Conservation (phyloP, 2,888 invertebrate genomes). For the Drosophila austrosaltans region DNA sequence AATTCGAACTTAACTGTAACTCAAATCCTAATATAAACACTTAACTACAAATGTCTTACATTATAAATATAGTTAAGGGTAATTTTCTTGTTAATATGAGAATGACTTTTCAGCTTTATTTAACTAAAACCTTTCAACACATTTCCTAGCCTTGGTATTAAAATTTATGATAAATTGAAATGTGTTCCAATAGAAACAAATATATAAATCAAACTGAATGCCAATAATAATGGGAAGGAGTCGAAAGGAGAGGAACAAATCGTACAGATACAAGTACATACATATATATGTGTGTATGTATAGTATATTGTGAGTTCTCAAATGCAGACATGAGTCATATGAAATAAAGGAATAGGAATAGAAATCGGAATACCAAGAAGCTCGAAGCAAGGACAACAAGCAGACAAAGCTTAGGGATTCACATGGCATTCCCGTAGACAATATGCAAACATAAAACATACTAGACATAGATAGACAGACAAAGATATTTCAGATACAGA, state of each 20-base stretch:
- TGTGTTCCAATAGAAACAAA: neutral
- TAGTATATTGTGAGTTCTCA: conserved; percentile 18
- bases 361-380: neutral
- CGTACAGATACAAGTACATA: neutral
- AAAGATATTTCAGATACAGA: neutral
- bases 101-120: neutral
- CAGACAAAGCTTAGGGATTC: conserved; percentile 48
- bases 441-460: conserved; percentile 73
- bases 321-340: conserved; percentile 1
- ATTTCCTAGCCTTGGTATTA: neutral
- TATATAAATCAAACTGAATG: conserved; percentile 3
- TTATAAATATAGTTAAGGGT: no score
- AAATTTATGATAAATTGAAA: conserved; percentile 6
- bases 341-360: neutral
- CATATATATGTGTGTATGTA: conserved; percentile 12
- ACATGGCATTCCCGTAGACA: conserved; percentile 71
- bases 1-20: no score
- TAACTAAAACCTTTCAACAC: neutral
- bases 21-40: no score
- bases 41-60: no score
- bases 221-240: conserved; percentile 34
- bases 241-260: conserved; percentile 27
- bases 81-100: neutral
- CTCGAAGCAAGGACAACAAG: conserved; percentile 26
- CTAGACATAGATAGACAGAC: conserved; percentile 40